Percentiles rank a stretch among this genome's conserved stretches.
Conservation (phyloP, 2,797 vertebrate genomes). For the Masticophis lateralis region DNA sequence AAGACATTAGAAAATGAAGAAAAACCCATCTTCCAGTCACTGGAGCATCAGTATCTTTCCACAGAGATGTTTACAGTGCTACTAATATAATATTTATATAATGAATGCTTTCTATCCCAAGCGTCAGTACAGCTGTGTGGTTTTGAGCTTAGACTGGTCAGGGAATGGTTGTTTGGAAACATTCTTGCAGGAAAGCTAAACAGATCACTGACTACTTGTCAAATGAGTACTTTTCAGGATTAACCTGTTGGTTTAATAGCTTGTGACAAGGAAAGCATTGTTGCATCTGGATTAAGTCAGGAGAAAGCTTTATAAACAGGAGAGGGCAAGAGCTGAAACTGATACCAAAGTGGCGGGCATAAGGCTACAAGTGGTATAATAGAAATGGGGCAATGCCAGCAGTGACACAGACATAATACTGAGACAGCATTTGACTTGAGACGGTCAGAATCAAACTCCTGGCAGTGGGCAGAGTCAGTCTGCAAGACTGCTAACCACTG, state of each 20-base stretch:
- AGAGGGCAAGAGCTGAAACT: background rate
- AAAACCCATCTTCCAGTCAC: background rate
- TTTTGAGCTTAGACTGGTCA: background rate
- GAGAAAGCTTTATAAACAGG: background rate
- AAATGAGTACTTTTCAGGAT: fast-evolving
- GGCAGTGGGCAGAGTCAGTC: background rate
- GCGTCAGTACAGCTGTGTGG: fast-evolving
- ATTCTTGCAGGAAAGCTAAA: background rate
- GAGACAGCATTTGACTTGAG: background rate
- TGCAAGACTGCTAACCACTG: background rate
- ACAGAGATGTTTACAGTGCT: background rate
- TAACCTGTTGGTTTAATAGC: background rate
- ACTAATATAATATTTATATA: fast-evolving
- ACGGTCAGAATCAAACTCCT: background rate
- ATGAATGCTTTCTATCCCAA: background rate
- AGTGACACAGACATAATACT: background rate
- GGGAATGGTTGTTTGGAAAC: fast-evolving
- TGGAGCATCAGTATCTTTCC: too few species aligned
- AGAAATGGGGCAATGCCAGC: background rate
- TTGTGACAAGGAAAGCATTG: background rate
- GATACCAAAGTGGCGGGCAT: too few species aligned
- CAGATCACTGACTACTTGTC: fast-evolving
- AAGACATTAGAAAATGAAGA: background rate
- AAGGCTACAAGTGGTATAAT: background rate
- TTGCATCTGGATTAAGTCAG: background rate